Base-by-base conservation (phyloP, 2,797 vertebrate species). In the Intellagama lesueurii region DNA sequence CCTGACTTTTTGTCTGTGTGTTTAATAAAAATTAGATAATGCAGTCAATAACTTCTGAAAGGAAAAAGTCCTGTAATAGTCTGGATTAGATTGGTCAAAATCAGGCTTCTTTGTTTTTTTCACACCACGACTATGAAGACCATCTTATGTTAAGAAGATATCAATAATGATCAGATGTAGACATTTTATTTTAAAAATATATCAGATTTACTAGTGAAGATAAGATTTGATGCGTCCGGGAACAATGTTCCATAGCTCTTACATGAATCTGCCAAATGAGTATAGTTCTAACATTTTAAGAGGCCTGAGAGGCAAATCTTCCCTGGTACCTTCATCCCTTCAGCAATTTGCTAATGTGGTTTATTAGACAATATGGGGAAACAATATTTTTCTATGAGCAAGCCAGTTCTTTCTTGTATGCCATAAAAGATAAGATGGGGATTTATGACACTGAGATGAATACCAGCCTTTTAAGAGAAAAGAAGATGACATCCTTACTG, bases 191-290 rank as follows among this genome's bases (percentile, higher is more conserved):
- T 85, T 64, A 72, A 84, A 80, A 12, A 22, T 79, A 64, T 90
- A 84, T 79, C 81, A 90, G 75, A 47, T 81, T 88, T 90, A 85
- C 40, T 85, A 88, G 73, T 44, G 75, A 81, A 75, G 47, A 88
- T 73, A 30, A 49, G 0, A n/a, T 73, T 60, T 76, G 26, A 88
- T 85, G 40, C 26, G 66, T 30, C 40, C 32, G 87, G 1, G 89
- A 44, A 85, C 44, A 35, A 56, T 4, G 7, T 68, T 80, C 11
- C 69, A 60, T 17, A 73, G 49, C 76, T 80, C 11, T 87, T 16
- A 26, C 30, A 80, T 81, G 44, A 81, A 64, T 85, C 66, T 81
- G n/a, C 32, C 76, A 85, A 60, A 81, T 75, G 69, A 81, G 1
- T 40, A 30, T 49, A 56, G 52, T 56, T 56, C 7, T 56, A 56